Evolutionary conservation across 2,113 vertebrate species (phyloP), one percentile per base, ranked within the genome.

Genomic region (Microtus oregoni): DNA sequence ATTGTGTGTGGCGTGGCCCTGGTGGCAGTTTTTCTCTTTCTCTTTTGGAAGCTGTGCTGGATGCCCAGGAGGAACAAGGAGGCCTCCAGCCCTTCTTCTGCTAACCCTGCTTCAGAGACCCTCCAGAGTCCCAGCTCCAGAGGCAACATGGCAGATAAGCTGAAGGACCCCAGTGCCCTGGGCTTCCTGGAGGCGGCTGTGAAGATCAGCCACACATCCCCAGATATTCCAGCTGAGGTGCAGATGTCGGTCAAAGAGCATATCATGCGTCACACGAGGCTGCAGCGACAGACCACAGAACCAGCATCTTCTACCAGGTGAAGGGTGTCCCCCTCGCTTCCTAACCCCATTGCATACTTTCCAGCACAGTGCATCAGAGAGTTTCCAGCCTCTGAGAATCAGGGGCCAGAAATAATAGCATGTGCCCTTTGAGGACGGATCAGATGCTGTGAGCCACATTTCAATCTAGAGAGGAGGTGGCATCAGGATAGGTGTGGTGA

Each of bases 151-250:
- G 99, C 99, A 6, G 99, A 99, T 98, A 99, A 99, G 98, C 98
- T 99, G 95, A 99, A 99, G 97, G 99, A 99, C 96, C 97, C 98
- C 26, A 98, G 98, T 67, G 97, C 99, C 41, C 92, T 99, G 89
- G 99, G 99, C 35, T 99, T 99, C 98, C 98, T 99, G 97, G 99
- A 99, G 97, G 99, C 99, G 0, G 99, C 99, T 0, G 99, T 99
- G 98, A 99, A 99, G 99, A 99, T 99, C 98, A 99, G 99, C 98
- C 99, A 99, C 98, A 99, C 99, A 0, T 99, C 99, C 0, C 99
- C 99, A 0, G 99, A 99, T 96, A 99, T 99, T 97, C 99, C 99
- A 0, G 99, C 99, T 0, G 99, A 99, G 87, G 99, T 99, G 67
- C 99, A 99, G 98, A 99, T 99, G 98, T 99, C 99, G 13, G 99